Percentiles rank a stretch among this genome's conserved stretches.
phyloP scores from a whole-genome alignment of 53 echinoderm and acorn worm genomes.

The Pentamera pediparva region DNA sequence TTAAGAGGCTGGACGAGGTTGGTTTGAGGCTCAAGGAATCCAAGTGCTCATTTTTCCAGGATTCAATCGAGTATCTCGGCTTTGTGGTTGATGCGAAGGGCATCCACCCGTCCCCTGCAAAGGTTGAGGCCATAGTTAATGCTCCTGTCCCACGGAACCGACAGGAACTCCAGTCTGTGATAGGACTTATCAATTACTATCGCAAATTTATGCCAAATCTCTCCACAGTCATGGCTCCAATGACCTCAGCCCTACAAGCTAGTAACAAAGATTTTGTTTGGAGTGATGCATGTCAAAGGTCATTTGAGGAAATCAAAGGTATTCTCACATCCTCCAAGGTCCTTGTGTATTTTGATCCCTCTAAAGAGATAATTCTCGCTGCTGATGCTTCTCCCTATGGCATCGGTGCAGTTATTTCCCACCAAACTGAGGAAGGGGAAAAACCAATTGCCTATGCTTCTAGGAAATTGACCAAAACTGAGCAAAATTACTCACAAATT shows the following conservation, averaged over 20 bases:
- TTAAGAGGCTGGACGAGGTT: slow-evolving; percentile 8
- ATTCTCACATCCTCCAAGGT: neutral
- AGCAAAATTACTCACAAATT: slow-evolving; percentile 35
- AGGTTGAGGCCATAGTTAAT: neutral
- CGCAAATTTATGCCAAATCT: neutral
- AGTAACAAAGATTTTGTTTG: neutral
- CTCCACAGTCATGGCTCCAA: neutral
- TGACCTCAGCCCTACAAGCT: neutral
- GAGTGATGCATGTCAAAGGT: neutral
- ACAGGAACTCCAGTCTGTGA: neutral
- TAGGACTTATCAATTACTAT: slow-evolving; percentile 9
- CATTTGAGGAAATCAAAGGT: slow-evolving; percentile 9
- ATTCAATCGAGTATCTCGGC: neutral
- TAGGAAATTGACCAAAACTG: slow-evolving; percentile 18
- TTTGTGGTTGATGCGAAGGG: slow-evolving; percentile 8
- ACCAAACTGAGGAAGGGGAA: neutral
- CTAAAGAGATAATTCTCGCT: slow-evolving; percentile 6
- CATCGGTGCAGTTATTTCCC: slow-evolving; percentile 1
- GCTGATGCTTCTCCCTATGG: slow-evolving; percentile 11
- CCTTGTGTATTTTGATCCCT: slow-evolving; percentile 5
- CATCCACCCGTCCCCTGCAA: neutral
- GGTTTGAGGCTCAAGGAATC: neutral
- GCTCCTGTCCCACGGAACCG: neutral
- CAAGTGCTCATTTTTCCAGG: neutral
- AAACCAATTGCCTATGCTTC: slow-evolving; percentile 36